Evolutionary conservation across 2,797 vertebrate genomes (phyloP).

Genomic region (Aeoliscus strigatus): DNA sequence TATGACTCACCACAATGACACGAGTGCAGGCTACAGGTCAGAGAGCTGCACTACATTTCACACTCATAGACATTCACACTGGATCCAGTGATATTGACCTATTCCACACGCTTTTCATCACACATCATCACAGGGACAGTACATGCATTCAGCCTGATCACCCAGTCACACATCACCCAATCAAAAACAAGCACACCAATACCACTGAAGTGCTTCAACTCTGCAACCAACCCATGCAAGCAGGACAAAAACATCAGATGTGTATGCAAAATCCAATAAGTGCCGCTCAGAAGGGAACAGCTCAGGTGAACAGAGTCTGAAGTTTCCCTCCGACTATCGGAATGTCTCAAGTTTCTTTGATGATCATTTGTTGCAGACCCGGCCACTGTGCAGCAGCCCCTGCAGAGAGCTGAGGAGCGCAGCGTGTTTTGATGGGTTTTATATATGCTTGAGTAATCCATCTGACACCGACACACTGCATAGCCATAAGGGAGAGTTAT

Average conservation of each 20-base stretch:
- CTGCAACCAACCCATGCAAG: conserved; percentile 16
- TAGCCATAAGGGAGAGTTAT: conserved; percentile 23
- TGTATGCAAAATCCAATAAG: conserved; percentile 26
- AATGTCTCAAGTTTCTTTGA: conserved; percentile 57
- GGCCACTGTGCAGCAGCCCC: conserved; percentile 52
- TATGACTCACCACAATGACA: conserved; percentile 49
- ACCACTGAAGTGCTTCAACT: conserved; percentile 5
- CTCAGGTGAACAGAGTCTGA: conserved; percentile 30
- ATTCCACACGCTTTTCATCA: conserved; percentile 16
- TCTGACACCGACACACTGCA: conserved; percentile 47
- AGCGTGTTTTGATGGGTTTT: conserved; percentile 58
- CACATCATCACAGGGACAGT: conserved; percentile 7
- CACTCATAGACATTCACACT: conserved; percentile 19
- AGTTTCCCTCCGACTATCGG: conserved; percentile 25
- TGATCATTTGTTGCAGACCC: conserved; percentile 44
- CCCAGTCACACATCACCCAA: conserved; percentile 1
- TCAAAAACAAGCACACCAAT: conserved; percentile 7
- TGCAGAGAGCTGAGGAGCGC: conserved; percentile 30
- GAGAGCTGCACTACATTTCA: conserved; percentile 10
- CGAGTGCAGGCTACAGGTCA: conserved; percentile 38
- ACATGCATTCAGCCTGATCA: conserved; percentile 1
- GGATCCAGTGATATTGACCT: conserved; percentile 13
- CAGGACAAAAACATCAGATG: conserved; percentile 6
- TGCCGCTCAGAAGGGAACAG: conserved; percentile 10
- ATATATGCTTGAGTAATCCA: conserved; percentile 51